Conservation (phyloP, 1,140 invertebrate genomes). For the Drosophila suzukii region DNA sequence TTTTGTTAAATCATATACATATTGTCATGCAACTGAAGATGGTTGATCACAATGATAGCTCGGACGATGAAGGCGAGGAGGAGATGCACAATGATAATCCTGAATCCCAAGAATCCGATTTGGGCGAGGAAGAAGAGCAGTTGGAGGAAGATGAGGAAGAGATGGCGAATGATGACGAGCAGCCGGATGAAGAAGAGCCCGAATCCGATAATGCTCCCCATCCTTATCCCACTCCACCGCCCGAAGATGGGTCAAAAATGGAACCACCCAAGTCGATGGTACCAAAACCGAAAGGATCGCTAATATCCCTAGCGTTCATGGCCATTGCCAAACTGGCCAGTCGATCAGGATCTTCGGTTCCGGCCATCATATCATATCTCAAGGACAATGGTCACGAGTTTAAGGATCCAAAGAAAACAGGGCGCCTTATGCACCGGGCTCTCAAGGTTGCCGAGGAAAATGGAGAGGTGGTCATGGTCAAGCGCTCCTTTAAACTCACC, state of each 20-base stretch:
- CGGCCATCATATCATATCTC: conserved; percentile 44
- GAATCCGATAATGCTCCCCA: neutral
- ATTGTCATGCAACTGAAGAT: neutral
- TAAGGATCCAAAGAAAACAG: neutral
- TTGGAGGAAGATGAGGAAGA: neutral
- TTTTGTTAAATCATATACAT: neutral
- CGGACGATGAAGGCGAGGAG: conserved; percentile 8
- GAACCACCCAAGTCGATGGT: neutral
- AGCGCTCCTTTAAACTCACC: conserved; percentile 54
- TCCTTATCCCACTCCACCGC: conserved; percentile 56
- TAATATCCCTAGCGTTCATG: neutral
- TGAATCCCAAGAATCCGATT: neutral
- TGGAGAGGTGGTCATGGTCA: conserved; percentile 43
- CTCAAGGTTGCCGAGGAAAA: conserved; percentile 28
- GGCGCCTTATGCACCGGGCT: neutral
- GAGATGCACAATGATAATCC: neutral
- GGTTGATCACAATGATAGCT: neutral
- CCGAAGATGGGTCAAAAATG: conserved; percentile 33
- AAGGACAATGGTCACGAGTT: conserved; percentile 30
- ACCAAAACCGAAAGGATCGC: neutral
- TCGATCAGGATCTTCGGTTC: conserved; percentile 42
- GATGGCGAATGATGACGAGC: neutral
- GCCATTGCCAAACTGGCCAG: conserved; percentile 29
- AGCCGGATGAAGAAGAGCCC: neutral
- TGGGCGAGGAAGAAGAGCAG: neutral